Evolutionary conservation across 2,797 vertebrate genomes (phyloP), one percentile per base, ranked within the genome.

Genomic region (Vultur gryphus): DNA sequence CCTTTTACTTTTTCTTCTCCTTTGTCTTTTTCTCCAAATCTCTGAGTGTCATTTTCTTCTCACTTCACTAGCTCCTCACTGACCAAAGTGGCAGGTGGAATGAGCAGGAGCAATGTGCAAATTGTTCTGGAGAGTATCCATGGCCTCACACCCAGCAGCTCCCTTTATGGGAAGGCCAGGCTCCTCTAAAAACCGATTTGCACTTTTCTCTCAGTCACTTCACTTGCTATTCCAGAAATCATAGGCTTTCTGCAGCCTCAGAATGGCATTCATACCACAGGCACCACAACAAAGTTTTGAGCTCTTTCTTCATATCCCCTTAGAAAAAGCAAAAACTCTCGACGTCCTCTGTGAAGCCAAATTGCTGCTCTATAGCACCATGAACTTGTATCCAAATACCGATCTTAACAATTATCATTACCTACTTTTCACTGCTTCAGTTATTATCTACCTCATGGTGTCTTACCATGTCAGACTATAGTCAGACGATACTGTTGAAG

Each of bases 11-110:
- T 71, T 77, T 43, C 52, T 70, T 77, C 49, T 70, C 55, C 33
- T 73, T 35, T 62, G 62, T 84, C 67, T 87, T 78, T 91, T 87
- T 65, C 71, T 94, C 51, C 37, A 93, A 61, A 92, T 61, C 72
- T 66, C 26, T 70, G 35, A 8, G 25, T 84, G 77, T 72, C 52
- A 85, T 95, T 95, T 95, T 93, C 90, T 96, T 90, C 71, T 88
- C 67, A 84, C 88, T 96, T 93, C 21, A 3, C 73, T 79, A 92
- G 79, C 28, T 94, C 78, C 86, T 95, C 43, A 76, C 59, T 67
- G 77, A 93, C 84, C 91, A 52, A 86, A 69, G 49, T 33, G 41
- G 87, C 81, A 95, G 73, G 67, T 62, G 51, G 82, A 94, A 96
- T 4, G 48, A 93, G 70, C 29, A 80, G 43, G 7, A 84, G 64